phyloP scores from a whole-genome alignment of 2,888 invertebrate genomes.

The Acrobasis suavella region DNA sequence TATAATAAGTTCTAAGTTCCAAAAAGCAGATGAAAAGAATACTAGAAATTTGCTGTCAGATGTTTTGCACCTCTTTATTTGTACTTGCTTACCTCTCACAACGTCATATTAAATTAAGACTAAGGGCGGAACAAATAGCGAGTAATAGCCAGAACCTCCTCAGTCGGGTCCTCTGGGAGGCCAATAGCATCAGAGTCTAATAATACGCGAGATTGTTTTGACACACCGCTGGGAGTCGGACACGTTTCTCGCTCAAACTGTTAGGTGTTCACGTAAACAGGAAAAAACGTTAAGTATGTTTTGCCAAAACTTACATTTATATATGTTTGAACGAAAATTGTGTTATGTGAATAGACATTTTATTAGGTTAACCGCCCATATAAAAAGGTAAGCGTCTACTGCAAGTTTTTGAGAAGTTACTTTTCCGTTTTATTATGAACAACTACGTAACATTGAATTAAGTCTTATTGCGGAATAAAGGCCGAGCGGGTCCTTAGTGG shows the following conservation, averaged over 20 bases:
- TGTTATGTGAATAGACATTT: neutral
- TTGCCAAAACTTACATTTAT: neutral
- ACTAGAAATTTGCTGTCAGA: too few species aligned
- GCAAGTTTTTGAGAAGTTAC: too few species aligned
- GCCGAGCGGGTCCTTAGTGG: too few species aligned
- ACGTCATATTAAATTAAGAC: constrained; percentile 15
- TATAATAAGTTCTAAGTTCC: too few species aligned
- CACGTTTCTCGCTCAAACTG: constrained; percentile 7
- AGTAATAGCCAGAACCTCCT: constrained; percentile 9
- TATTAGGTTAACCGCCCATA: neutral
- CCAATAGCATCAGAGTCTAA: constrained; percentile 17
- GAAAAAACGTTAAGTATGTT: neutral
- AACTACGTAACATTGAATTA: too few species aligned
- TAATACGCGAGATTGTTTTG: constrained; percentile 22
- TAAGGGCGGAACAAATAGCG: constrained; percentile 7
- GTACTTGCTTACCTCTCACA: neutral
- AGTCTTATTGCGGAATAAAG: too few species aligned
- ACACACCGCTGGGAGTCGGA: constrained; percentile 13
- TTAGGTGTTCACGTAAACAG: constrained; percentile 8
- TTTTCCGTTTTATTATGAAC: too few species aligned
- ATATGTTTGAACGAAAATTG: neutral
- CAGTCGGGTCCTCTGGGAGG: constrained; percentile 1
- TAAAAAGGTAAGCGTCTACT: too few species aligned
- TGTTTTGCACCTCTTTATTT: too few species aligned
- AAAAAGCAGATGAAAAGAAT: too few species aligned